Evolutionary conservation across 2,888 invertebrate genomes (phyloP), one percentile per base, ranked within the genome.

Genomic region (Omphaloscelis lunosa): DNA sequence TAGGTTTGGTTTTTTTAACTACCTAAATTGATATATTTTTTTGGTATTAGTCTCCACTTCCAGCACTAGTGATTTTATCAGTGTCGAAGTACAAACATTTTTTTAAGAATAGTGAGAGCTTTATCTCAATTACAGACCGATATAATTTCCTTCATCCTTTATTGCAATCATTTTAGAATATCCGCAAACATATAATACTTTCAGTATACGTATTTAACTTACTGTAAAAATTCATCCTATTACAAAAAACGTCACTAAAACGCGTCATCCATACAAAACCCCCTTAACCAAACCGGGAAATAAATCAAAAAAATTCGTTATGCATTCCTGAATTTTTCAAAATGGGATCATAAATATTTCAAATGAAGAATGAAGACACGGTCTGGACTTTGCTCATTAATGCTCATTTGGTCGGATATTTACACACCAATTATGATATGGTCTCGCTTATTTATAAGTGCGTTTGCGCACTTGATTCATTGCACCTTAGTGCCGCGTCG

Each of bases 381-480:
- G 88, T 89, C 89, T 82, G 89, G 88, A 89, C 86, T 88, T 85
- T 70, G 89, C 91, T 94, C 94, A 95, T 95, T 94, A 95, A 93
- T 89, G 93, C 92, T 94, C 93, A 95, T 93, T 94, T 94, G 90
- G 91, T 84, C 79, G 90, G 89, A 93, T 95, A 95, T 95, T 95
- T 95, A 95, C 94, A 90, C 93, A 91, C 94, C 95, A 95, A 95
- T 95, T 95, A 94, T 91, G 90, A 92, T 93, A 93, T 92, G 92
- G 92, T 90, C 88, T 88, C 87, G 90, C 89, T 91, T 93, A 94
- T 93, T 95, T 94, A 94, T 93, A 91, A 87, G 83, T 77, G 86
- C 88, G 89, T 79, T 83, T 85, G 88, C 83, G 84, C 87, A 88
- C 80, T 90, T 94, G 94, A 95, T 94, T 94, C 93, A 94, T 94